A percentile compares a stretch with the other conserved stretches of the same genome.
phyloP scores from a whole-genome alignment of 2,797 vertebrate species.

The Anabas testudineus region DNA sequence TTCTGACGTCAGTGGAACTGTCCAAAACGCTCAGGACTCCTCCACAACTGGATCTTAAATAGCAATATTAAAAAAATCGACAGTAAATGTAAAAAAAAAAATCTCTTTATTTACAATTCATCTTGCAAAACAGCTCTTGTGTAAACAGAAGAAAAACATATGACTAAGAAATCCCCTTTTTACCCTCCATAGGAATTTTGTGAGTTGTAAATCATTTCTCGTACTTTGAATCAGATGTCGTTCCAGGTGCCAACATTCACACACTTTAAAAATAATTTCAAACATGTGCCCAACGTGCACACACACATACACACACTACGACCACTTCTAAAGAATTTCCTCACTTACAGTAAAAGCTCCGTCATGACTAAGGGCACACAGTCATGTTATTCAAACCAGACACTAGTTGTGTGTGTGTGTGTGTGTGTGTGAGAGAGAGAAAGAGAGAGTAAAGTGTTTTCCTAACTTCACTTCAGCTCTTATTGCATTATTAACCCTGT shows the following conservation, averaged over 20 bases:
- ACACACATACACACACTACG: background rate
- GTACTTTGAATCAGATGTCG: constrained; percentile 9
- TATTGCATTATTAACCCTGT: background rate
- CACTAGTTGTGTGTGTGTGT: background rate
- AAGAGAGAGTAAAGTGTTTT: too few relatives aligned
- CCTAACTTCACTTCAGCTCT: background rate
- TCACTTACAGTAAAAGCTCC: constrained; percentile 33
- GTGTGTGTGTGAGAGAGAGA: background rate
- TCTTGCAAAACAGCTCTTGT: constrained; percentile 1
- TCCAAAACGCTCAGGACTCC: constrained; percentile 23
- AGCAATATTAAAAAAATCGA: background rate
- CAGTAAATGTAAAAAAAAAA: background rate
- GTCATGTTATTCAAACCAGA: constrained; percentile 29
- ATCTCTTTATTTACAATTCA: constrained; percentile 52
- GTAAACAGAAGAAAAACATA: constrained; percentile 11
- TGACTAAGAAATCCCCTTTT: constrained; percentile 39
- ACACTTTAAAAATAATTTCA: background rate
- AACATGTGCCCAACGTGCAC: background rate
- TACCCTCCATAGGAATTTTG: constrained; percentile 9
- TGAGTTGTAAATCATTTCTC: constrained; percentile 30
- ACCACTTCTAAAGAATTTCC: background rate
- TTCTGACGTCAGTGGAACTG: constrained; percentile 37
- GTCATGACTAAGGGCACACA: background rate
- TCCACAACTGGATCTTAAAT: constrained; percentile 7
- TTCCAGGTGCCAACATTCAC: background rate